phyloP scores from a whole-genome alignment of 2,113 vertebrate species.

The Cacatua alba region DNA sequence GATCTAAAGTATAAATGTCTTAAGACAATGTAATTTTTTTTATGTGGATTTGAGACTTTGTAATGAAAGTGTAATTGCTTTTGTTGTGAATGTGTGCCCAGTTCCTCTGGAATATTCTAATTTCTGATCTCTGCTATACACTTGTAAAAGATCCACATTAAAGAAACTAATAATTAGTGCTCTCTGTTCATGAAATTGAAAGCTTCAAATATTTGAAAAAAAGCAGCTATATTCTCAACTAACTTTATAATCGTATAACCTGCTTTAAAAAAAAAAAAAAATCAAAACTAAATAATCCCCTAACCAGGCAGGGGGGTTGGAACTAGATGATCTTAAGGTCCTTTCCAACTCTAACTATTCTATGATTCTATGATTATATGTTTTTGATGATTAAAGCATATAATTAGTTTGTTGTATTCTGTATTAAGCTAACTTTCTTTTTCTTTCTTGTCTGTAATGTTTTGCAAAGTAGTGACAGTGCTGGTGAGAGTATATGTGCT shows the following conservation, averaged over 20 bases:
- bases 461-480: not conserved
- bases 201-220: not conserved
- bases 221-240: not conserved
- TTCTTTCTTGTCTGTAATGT: not conserved
- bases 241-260: not conserved
- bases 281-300: not conserved
- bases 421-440: not conserved
- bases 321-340: too few relatives aligned
- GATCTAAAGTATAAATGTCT: not conserved
- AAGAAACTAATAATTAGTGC: not conserved
- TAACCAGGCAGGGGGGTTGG: not conserved
- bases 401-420: not conserved
- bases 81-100: not conserved
- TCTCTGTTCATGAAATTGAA: not conserved
- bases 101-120: not conserved
- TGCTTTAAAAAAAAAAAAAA: not conserved
- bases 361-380: not conserved
- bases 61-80: not conserved
- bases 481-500: not conserved
- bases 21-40: not conserved
- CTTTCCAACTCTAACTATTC: too few relatives aligned
- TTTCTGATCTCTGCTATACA: not conserved
- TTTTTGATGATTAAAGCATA: not conserved
- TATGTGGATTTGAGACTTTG: not conserved
- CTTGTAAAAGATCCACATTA: not conserved